phyloP scores from a whole-genome alignment of 2,113 vertebrate genomes.

The Oceanites oceanicus region DNA sequence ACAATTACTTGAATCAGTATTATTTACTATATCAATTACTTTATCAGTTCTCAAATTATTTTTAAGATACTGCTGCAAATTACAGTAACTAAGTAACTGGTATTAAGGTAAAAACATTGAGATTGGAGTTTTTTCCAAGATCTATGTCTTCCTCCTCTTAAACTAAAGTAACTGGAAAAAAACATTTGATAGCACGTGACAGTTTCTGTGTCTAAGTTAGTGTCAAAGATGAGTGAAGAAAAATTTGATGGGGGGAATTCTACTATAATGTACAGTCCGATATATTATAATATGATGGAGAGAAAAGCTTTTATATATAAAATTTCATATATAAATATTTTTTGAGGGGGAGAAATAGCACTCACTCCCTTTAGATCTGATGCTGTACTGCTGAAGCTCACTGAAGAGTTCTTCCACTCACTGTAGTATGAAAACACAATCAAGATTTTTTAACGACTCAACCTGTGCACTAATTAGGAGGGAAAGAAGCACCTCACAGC shows the following conservation, averaged over 20 bases:
- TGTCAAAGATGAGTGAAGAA: background rate
- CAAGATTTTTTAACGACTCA: background rate
- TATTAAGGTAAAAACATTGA: background rate
- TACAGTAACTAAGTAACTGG: background rate
- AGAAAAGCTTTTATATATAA: background rate
- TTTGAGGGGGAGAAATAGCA: background rate
- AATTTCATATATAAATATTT: background rate
- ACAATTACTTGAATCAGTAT: background rate
- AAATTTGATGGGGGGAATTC: background rate
- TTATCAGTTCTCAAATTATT: background rate
- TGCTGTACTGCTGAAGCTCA: background rate
- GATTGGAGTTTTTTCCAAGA: background rate
- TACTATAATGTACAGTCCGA: background rate
- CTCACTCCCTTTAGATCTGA: background rate
- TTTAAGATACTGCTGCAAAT: background rate
- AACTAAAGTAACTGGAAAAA: background rate
- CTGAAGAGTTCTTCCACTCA: background rate
- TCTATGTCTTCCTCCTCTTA: background rate
- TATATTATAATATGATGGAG: background rate
- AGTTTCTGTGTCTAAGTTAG: background rate
- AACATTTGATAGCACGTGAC: background rate
- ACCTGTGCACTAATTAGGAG: background rate
- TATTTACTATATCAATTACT: background rate
- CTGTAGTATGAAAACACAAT: background rate
- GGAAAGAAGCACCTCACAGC: background rate